Base-by-base conservation (phyloP, 2,113 vertebrate genomes). In the Tinamus guttatus region DNA sequence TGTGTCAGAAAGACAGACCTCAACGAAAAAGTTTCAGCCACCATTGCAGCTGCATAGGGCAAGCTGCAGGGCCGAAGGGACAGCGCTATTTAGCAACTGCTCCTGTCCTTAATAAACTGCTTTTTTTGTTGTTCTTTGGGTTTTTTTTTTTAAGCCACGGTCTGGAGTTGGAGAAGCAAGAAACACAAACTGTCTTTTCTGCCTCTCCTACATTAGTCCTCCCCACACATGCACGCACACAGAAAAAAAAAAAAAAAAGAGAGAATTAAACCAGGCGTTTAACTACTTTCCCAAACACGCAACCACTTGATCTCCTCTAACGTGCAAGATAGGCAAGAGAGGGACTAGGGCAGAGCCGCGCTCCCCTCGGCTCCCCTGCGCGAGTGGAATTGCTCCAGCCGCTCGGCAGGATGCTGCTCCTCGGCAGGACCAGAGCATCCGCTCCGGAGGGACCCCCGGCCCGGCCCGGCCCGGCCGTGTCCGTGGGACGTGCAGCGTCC, bases 1-100 rank as follows among this genome's bases (percentile, higher is more conserved):
- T 25, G 69, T 96, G 94, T 91, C 91, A 84, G 87, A 96, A 94
- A 59, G 71, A 60, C 85, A 89, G 69, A 68, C 80, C 93, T 97
- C 89, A 93, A 94, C 54, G 83, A 90, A 76, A 93, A 90, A 90
- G 68, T 75, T 96, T 68, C 90, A 94, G 95, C 92, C 90, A 80
- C 43, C 65, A 0, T 51, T 83, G 71, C 88, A 95, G 94, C 82
- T 91, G 90, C 75, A 89, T 60, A 2, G 88, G 41, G 93, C 8
- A 78, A 22, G 3, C 94, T 16, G 92, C 34, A 75, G 94, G 96
- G 77, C 85, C 58, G 96, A 80, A 87, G 93, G 77, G 91, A 74
- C 56, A 7, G 47, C 3, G 19, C 85, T 81, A 69, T 95, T 83
- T 92, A 93, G 97, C 84, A 84, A 93, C 83, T 63, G 58, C 74